A percentile compares a stretch with the other conserved stretches of the same genome.
phyloP scores from a whole-genome alignment of 2,113 vertebrate genomes.

The Rhabdornis inornatus region DNA sequence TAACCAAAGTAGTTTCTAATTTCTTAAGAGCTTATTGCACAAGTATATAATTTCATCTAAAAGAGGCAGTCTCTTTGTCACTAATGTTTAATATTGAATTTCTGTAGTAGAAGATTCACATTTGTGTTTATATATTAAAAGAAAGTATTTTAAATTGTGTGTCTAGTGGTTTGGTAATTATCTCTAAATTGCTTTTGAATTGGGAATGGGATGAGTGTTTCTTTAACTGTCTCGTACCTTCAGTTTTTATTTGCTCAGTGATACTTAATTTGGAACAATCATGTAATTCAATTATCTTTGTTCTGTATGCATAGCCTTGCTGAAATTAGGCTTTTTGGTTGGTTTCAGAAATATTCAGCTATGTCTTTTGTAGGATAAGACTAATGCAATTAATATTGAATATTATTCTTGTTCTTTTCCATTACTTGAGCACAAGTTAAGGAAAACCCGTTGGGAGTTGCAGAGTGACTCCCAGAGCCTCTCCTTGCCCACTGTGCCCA shows the following conservation, averaged over 20 bases:
- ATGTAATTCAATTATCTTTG: constrained; percentile 9
- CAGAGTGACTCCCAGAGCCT: too few relatives aligned
- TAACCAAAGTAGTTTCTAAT: background rate
- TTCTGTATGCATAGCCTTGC: background rate
- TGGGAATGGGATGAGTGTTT: background rate
- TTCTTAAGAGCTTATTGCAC: background rate
- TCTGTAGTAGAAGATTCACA: background rate
- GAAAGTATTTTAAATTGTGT: background rate
- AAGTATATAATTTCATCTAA: background rate
- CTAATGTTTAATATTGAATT: background rate
- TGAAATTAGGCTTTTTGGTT: background rate
- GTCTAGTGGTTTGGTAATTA: background rate
- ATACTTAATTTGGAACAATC: background rate
- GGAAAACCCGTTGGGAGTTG: background rate
- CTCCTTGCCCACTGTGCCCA: accelerated
- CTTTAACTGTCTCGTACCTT: background rate
- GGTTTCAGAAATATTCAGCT: background rate
- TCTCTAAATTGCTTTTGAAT: constrained; percentile 10
- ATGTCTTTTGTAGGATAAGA: background rate
- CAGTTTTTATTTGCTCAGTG: background rate
- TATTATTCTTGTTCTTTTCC: background rate
- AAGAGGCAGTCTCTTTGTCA: background rate
- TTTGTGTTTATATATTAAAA: background rate
- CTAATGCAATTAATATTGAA: background rate
- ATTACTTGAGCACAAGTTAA: background rate